A percentile compares a stretch with the other conserved stretches of the same genome.
These are phyloP conservation scores for Diorhabda carinulata DNA, from an alignment of 1,140 invertebrate genomes.

Conservation along the genomic window DNA sequence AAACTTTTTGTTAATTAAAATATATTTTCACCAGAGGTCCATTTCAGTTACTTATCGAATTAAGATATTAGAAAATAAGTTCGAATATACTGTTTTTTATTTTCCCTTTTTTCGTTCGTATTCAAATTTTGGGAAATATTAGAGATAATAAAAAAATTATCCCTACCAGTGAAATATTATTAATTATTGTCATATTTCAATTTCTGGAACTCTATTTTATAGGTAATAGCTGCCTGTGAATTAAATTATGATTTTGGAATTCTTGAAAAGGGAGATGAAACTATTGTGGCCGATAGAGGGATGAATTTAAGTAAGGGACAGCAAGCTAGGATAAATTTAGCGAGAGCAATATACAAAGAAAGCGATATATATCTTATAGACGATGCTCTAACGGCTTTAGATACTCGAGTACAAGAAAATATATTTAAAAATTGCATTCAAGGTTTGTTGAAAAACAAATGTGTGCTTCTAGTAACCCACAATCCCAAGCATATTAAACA, in stretches of 20 bases:
- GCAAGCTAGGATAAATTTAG: slow-evolving; percentile 83
- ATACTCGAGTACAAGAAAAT: slow-evolving; percentile 74
- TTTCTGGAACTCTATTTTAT: background rate
- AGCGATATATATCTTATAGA: slow-evolving; percentile 77
- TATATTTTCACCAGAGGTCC: no score
- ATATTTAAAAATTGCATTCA: slow-evolving; percentile 71
- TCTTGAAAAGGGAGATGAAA: slow-evolving; percentile 60
- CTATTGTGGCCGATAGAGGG: slow-evolving; percentile 80
- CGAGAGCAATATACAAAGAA: slow-evolving; percentile 77
- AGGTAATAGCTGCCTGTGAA: slow-evolving; percentile 31
- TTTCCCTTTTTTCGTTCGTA: no score
- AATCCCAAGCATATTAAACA: slow-evolving; percentile 50
- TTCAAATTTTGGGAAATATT: no score
- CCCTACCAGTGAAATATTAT: no score
- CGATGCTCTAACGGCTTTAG: slow-evolving; percentile 79
- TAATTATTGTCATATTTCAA: no score
- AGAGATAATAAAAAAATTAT: no score
- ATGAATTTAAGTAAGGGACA: slow-evolving; percentile 80
- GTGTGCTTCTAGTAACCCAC: slow-evolving; percentile 73
- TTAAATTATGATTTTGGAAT: slow-evolving; percentile 33
- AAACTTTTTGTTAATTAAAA: no score
- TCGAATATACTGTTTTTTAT: no score
- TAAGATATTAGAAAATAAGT: no score
- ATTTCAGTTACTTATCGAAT: no score
- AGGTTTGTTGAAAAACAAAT: slow-evolving; percentile 66